Evolutionary conservation across 2,797 vertebrate genomes (phyloP), one percentile per base, ranked within the genome.

Genomic region (Emys orbicularis): DNA sequence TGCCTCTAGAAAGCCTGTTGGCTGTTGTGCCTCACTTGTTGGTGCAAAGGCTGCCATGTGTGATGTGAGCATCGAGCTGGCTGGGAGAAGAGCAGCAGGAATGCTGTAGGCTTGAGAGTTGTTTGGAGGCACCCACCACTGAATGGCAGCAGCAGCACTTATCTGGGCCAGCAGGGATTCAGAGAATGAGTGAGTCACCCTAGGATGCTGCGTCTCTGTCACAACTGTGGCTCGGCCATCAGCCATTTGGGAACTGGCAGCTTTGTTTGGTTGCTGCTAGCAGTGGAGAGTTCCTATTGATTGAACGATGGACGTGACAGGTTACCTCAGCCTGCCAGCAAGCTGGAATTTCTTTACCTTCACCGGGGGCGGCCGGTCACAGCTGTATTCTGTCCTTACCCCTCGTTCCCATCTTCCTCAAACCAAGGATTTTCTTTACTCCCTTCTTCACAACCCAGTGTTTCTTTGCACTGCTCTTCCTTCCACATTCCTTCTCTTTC

Each of bases 141-240:
- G 3, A 47, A 92, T 96, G 92, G 90, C 95, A 97, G 93, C 95
- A 97, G 93, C 90, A 84, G 94, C 68, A 6, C 93, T 97, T 96
- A 97, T 96, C 95, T 96, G 96, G 96, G 96, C 95, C 93, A 96
- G 90, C 95, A 88, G 96, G 96, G 97, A 97, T 93, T 95, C 93
- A 94, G 96, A 88, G 94, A 96, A 82, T 1, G 74, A 96, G 92
- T 97, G 97, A 97, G 93, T 97, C 97, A 97, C 89, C 92, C 79
- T 86, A 95, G 95, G 93, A 94, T 95, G 94, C 92, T 50, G 57
- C 77, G 79, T 44, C 68, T 74, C 94, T 6, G 1, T 47, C 8
- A 0, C 96, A 97, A 96, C 97, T 96, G 95, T 92, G 91, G 34
- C 94, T 97, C 96, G 92, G 96, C 96, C 97, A 95, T 95, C 95